A percentile compares a stretch with the other conserved stretches of the same genome.
Conservation (phyloP, 2,888 invertebrate genomes). For the Cryptus armator region DNA sequence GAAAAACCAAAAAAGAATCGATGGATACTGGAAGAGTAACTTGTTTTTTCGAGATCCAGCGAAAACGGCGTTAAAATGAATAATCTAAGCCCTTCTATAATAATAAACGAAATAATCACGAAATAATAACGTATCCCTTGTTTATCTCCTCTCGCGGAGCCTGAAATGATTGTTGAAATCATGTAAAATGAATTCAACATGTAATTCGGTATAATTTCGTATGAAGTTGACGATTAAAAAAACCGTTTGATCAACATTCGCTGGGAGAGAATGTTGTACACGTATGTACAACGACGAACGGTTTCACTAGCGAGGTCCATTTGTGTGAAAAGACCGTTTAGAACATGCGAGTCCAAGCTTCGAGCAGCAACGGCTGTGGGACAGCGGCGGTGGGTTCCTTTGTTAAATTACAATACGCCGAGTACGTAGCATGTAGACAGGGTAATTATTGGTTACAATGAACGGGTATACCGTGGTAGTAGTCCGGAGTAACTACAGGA, state of each 20-base stretch:
- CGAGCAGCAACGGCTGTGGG: constrained; percentile 58
- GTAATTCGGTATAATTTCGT: background rate
- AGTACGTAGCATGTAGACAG: constrained; percentile 76
- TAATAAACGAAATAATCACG: too few relatives aligned
- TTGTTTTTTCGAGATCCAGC: too few relatives aligned
- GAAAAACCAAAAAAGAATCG: too few relatives aligned
- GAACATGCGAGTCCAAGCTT: constrained; percentile 56
- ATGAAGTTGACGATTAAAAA: background rate
- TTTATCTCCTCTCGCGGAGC: background rate
- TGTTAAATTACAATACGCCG: constrained; percentile 81
- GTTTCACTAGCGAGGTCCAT: constrained; percentile 53
- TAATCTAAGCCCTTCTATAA: background rate
- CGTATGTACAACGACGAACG: constrained; percentile 21
- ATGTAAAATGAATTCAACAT: background rate
- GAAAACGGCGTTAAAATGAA: too few relatives aligned
- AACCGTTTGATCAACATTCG: background rate
- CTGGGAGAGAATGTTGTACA: background rate
- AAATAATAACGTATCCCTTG: background rate
- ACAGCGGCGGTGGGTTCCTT: constrained; percentile 73
- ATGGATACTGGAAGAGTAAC: too few relatives aligned
- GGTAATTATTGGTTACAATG: constrained; percentile 82
- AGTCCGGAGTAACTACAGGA: constrained; percentile 58
- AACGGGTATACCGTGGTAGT: constrained; percentile 68
- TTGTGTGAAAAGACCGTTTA: constrained; percentile 60
- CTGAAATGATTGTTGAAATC: background rate